These are phyloP conservation scores for Rhadinocentrus ornatus DNA, from an alignment of 2,797 vertebrate species.

Conservation along the genomic window DNA sequence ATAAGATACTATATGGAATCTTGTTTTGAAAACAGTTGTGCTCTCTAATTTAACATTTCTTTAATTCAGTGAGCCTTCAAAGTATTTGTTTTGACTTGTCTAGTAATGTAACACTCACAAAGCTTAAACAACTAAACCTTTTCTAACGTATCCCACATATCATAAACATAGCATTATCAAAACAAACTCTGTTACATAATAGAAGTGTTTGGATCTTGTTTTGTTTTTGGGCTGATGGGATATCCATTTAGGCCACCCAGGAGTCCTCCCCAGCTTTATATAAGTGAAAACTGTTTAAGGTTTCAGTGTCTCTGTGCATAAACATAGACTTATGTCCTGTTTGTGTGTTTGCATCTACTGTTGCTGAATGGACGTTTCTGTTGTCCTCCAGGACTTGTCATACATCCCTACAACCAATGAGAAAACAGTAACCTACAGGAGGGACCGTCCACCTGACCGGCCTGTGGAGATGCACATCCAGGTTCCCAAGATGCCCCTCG, in stretches of 20 bases:
- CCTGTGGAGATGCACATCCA: slow-evolving; percentile 90
- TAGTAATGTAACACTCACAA: slow-evolving; percentile 7
- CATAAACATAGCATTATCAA: background rate
- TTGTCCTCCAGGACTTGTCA: slow-evolving; percentile 84
- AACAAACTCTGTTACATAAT: background rate
- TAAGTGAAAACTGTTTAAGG: background rate
- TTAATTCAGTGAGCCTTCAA: background rate
- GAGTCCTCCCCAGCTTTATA: background rate
- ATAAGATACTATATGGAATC: background rate
- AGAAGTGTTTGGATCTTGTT: background rate
- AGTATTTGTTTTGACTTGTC: background rate
- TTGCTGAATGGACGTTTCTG: slow-evolving; percentile 23
- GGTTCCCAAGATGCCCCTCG: slow-evolving; percentile 88
- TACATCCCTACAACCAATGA: slow-evolving; percentile 90
- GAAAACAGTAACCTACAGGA: slow-evolving; percentile 93
- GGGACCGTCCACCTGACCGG: slow-evolving; percentile 84
- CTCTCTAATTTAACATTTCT: background rate
- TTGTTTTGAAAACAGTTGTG: background rate
- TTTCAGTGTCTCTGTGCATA: background rate
- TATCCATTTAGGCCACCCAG: background rate
- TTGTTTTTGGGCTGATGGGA: background rate
- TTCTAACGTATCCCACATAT: background rate
- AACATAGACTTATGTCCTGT: background rate
- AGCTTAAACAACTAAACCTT: background rate
- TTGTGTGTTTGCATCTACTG: background rate